Evolutionary conservation across 2,888 invertebrate genomes (phyloP), one percentile per base, ranked within the genome.

Genomic region (Melanargia galathea): DNA sequence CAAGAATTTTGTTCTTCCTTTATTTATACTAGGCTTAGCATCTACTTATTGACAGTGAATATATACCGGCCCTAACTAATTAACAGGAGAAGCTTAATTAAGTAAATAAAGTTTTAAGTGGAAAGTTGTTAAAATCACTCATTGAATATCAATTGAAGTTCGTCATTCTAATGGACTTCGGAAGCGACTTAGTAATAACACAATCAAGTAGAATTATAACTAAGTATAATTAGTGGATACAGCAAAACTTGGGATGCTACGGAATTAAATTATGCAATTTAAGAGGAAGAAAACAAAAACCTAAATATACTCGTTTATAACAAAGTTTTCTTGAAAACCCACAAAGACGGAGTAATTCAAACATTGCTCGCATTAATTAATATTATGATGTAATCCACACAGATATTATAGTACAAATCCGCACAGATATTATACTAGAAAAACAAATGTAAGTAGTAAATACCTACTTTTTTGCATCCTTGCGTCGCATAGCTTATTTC

Each of bases 331-430:
- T 49, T 30, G 26, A 16, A 30, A 46, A 30, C 16, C 26, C 49
- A 30, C 30, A 13, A 30, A 49, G 49, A 26, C 30, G 8, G 16
- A 49, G 26, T 49, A 49, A 49, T 49, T 48, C 30, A 26, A 49
- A 26, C 49, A 26, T 49, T 48, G 48, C 48, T 26, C 8, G 30
- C 30, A 49, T 49, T 49, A 16, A 49, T 30, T 49, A 26, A 2
- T n/a, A 49, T n/a, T 8, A 11, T 1, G 40, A 43, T 16, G 40
- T 43, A 16, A 43, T 16, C 18, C 18, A 16, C 40, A 43, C 40
- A 16, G 16, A 43, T 43, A 43, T 43, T n/a, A n/a, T n/a, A n/a
- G n/a, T n/a, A n/a, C n/a, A n/a, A 16, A 43, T 16, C 18, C 18
- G 40, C 40, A 43, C 40, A 16, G 16, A 43, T 43, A 43, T 43